Evolutionary conservation across 2,113 vertebrate genomes (phyloP), one percentile per base, ranked within the genome.

Genomic region (Potamarius usumacintae): DNA sequence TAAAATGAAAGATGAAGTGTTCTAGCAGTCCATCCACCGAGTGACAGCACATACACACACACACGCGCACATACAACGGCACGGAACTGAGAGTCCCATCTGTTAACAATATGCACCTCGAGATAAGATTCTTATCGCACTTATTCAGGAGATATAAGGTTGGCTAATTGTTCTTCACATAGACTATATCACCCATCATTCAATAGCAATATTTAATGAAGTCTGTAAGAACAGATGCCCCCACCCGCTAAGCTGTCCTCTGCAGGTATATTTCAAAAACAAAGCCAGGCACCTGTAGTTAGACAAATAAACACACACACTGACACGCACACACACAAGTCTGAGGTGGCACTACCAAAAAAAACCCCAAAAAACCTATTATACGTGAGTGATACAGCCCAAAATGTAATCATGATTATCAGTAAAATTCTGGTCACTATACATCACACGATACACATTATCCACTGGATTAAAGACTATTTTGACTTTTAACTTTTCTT

Each of bases 1-100:
- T 93, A 87, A 92, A 89, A 90, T 95, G 95, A 95, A 94, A 94
- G 92, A 95, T 95, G 95, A 94, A 95, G 93, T 87, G 93, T 94
- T 94, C 93, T 92, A 93, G 89, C 89, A 90, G 92, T 92, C 93
- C 89, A 90, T 92, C 93, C 91, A 92, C 92, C 76, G 85, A 82
- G 58, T 89, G 87, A 90, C 85, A 91, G 90, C 91, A 90, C 86
- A 89, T 87, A 81, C 90, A 60, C 88, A 53, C n/a, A 9, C 65
- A 77, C 34, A 60, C 79, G 48, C 48, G 27, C 34, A 76, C 9
- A 78, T 60, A 87, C 80, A 84, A 67, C 60, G 50, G 50, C 88
- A 65, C 63, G 65, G 71, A 88, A 83, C 60, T 71, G 80, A 50
- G 69, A 57, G 58, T 86, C 71, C 84, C 79, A 83, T 89, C 69